These are phyloP conservation scores for Pasiphila rectangulata DNA, from an alignment of 2,888 invertebrate genomes.

Conservation along the genomic window DNA sequence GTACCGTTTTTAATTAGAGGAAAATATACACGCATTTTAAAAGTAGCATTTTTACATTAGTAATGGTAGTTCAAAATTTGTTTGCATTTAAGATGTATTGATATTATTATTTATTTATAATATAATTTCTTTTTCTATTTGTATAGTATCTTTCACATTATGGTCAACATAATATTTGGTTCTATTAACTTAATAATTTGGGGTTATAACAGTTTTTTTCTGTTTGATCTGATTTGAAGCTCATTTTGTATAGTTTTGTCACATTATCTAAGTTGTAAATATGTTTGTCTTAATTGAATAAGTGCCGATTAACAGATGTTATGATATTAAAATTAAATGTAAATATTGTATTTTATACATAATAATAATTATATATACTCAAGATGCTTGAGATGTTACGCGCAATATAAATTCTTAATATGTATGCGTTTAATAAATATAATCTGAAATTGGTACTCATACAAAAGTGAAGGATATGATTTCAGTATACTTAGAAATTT, in stretches of 20 bases:
- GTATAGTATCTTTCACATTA: constrained; percentile 8
- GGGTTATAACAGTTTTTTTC: constrained; percentile 16
- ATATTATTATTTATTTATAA: not conserved
- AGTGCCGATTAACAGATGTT: constrained; percentile 38
- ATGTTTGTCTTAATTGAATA: constrained; percentile 30
- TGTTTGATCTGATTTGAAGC: constrained; percentile 34
- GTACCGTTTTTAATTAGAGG: constrained; percentile 33
- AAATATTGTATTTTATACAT: constrained; percentile 63
- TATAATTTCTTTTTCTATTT: constrained; percentile 2
- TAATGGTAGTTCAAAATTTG: constrained; percentile 49
- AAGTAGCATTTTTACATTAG: constrained; percentile 56
- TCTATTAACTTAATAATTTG: constrained; percentile 19
- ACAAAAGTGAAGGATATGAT: constrained; percentile 31
- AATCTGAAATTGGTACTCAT: constrained; percentile 49
- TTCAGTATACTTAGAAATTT: constrained; percentile 36
- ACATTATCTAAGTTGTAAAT: constrained; percentile 30
- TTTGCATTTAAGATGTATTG: constrained; percentile 28
- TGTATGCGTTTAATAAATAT: constrained; percentile 36
- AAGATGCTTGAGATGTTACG: constrained; percentile 53
- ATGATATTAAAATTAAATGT: constrained; percentile 44
- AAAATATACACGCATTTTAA: constrained; percentile 54
- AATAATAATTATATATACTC: constrained; percentile 46
- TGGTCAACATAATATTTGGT: constrained; percentile 9
- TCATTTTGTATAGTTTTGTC: constrained; percentile 29
- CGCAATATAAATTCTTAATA: constrained; percentile 40